Base-by-base conservation (phyloP, 2,888 invertebrate genomes). In the Drosophila parthenogenetica region DNA sequence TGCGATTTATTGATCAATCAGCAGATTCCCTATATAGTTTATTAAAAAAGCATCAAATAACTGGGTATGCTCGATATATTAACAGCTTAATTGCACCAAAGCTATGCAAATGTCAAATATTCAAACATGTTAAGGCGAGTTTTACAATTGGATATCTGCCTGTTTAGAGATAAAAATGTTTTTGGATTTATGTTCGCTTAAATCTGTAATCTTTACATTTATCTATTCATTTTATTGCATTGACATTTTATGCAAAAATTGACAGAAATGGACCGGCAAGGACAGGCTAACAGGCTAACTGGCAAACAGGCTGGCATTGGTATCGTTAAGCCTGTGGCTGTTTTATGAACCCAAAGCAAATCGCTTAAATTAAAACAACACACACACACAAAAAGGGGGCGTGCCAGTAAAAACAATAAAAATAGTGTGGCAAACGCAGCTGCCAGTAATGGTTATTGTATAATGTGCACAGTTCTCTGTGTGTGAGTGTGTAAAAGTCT, bases 361-460 rank as follows among this genome's bases (percentile, higher is more conserved):
- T 86, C 88, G 81, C 81, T 85, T 83, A 86, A 88, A 88, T 85
- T 86, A 85, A 81, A 85, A 77, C 72, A 79, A 79, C 71, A 79
- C 67, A 73, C 54, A 55, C 32, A 54, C 40, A 48, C 35, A 54
- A 57, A 25, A 53, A 63, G 53, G 54, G 63, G 73, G 64, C 54
- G 62, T 55, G 66, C 10, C 68, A 54, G 49, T 35, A 69, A 78
- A 75, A 81, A 77, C 80, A 84, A 78, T 76, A 86, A 79, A 88
- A 88, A 86, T 88, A 86, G 87, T 86, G 85, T 83, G 84, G 79
- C 84, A 68, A 73, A 63, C 73, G 74, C 88, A 88, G 88, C 87
- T 86, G 88, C 58, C 79, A 67, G 72, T 88, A 85, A 85, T 85
- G 86, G 82, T 76, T 81, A 76, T 76, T 69, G 80, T 71, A 76